Base-by-base conservation (phyloP, 2,888 invertebrate species). In the Ischnura elegans region DNA sequence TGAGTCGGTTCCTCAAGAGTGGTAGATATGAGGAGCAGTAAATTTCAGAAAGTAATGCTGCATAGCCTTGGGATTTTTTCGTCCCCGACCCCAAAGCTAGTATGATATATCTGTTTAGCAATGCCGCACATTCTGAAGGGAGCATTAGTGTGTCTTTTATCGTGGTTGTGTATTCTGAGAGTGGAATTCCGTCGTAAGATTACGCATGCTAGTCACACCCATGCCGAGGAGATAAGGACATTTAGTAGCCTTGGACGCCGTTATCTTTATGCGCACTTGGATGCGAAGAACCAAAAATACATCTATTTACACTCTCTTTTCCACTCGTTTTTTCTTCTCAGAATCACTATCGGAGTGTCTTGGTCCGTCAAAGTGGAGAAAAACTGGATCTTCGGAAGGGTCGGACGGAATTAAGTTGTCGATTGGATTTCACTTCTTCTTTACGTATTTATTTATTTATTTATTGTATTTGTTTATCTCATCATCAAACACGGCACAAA, bases 221-320 rank as follows among this genome's bases (percentile, higher is more conserved):
- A 76, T 36, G 19, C 51, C 36, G 0, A 13, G 3, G 76, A 13
- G 76, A 76, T 76, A 76, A 76, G 76, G 10, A 0, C 10, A 16
- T 76, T 76, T 36, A 76, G n/a, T n/a, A n/a, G 76, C 87, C 66
- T 87, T 86, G 94, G 93, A 86, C n/a, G 93, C 93, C 93, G 87
- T 93, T 90, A 93, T 93, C 84, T 93, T 86, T 45, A 45, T 93
- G 66, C 25, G 46, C 43, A 16, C 94, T 66, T 84, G 46, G 66
- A n/a, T 3, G 93, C 29, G 46, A 25, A 25, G 46, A 76, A 3
- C n/a, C 16, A 42, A 42, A 46, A 42, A 46, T 76, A 46, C 61
- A 87, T 45, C 45, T 55, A 55, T 87, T 47, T 55, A 46, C 85
- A 86, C 46, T 43, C 16, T 45, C 8, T 87, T 93, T 42, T 19